A percentile compares a stretch with the other conserved stretches of the same genome.
Conservation (phyloP, 2,113 vertebrate genomes). For the Channa maculata region DNA sequence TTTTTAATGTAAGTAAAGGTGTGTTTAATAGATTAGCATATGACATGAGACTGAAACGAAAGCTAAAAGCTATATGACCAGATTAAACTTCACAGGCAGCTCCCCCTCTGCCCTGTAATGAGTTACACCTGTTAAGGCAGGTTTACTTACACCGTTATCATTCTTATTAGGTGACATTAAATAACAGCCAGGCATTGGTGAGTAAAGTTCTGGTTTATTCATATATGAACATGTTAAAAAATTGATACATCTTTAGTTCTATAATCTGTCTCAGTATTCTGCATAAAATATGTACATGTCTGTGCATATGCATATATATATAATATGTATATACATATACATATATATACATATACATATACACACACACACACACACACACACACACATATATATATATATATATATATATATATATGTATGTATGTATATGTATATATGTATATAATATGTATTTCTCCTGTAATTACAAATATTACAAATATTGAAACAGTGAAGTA, state of each 20-base stretch:
- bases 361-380: too few species aligned
- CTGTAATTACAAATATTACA: conserved; percentile 69
- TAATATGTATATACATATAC: too few species aligned
- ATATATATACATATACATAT: conserved; percentile 20
- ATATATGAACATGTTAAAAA: conserved; percentile 47
- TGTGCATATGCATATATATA: too few species aligned
- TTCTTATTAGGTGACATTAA: background rate
- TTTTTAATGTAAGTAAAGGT: too few species aligned
- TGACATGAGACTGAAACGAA: too few species aligned
- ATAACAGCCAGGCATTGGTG: background rate
- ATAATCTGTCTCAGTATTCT: conserved; percentile 35
- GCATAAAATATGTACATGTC: conserved; percentile 58
- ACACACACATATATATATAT: too few species aligned
- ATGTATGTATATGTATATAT: conserved; percentile 15
- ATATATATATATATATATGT: too few species aligned
- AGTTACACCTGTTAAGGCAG: background rate
- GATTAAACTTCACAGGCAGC: background rate
- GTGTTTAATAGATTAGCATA: too few species aligned
- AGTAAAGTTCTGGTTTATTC: conserved; percentile 63
- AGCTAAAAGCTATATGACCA: too few species aligned
- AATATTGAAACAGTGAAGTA: conserved; percentile 47
- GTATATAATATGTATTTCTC: conserved; percentile 45
- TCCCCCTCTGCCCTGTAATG: background rate
- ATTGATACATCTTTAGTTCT: conserved; percentile 53
- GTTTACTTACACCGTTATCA: background rate